These are phyloP conservation scores for Enteromius viviparus DNA, from an alignment of 2,797 vertebrate genomes.

Conservation along the genomic window DNA sequence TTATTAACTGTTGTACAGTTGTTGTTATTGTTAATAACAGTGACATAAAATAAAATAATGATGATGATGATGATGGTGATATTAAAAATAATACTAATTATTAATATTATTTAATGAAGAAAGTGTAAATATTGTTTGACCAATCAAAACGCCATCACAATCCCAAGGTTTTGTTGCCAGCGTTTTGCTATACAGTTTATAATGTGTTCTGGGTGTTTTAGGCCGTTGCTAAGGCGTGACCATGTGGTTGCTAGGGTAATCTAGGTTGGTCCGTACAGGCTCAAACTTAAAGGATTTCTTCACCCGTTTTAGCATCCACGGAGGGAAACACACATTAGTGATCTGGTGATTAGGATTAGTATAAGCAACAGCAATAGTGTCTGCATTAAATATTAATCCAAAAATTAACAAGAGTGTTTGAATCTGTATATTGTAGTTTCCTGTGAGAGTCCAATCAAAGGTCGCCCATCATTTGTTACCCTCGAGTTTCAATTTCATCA, in stretches of 20 bases:
- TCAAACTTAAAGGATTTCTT: neutral
- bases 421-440: slow-evolving; percentile 24
- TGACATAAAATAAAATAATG: neutral
- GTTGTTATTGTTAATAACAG: neutral
- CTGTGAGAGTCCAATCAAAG: slow-evolving; percentile 26
- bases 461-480: slow-evolving; percentile 42
- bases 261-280: neutral
- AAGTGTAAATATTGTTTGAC: neutral
- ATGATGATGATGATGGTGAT: neutral
- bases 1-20: neutral
- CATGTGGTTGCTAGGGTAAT: neutral
- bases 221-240: neutral
- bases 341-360: neutral
- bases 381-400: neutral
- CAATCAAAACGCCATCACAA: neutral
- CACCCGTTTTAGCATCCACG: neutral
- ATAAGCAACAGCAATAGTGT: too few relatives aligned
- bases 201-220: neutral
- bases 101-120: neutral
- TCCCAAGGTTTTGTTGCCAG: neutral
- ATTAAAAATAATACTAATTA: neutral
- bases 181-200: neutral
- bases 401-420: neutral
- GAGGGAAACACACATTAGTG: neutral
- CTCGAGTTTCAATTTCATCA: slow-evolving; percentile 49